phyloP scores from a whole-genome alignment of 1,140 invertebrate species.

The Orius insidiosus region DNA sequence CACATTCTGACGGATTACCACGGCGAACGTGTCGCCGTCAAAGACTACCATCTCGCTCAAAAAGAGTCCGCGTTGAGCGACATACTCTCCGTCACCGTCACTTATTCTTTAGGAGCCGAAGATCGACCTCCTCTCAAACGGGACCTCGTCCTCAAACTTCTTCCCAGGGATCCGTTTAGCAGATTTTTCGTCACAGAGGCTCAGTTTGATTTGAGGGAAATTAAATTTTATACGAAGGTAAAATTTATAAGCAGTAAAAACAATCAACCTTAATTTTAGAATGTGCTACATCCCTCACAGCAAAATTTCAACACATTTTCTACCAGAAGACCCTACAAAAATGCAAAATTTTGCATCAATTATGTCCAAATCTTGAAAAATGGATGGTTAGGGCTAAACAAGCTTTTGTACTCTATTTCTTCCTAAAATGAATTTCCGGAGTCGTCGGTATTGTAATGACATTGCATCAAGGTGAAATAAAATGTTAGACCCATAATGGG shows the following conservation, averaged over 20 bases:
- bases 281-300: no score
- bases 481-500: no score
- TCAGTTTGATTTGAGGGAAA: constrained; percentile 63
- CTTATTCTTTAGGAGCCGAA: constrained; percentile 27
- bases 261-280: no score
- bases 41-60: constrained; percentile 21
- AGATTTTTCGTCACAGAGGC: constrained; percentile 60
- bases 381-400: no score
- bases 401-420: no score
- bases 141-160: constrained; percentile 43
- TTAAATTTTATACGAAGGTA: constrained; percentile 65
- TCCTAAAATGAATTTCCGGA: no score
- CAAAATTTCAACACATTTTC: no score
- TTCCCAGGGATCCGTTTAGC: constrained; percentile 54
- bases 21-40: constrained; percentile 26
- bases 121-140: constrained; percentile 19
- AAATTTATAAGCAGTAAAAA: neutral
- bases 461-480: no score
- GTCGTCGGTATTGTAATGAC: no score
- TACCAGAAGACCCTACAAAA: no score
- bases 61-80: constrained; percentile 42
- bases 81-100: constrained; percentile 37
- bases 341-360: no score
- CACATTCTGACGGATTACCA: constrained; percentile 36
- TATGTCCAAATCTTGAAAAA: no score